Conservation (phyloP, 2,888 invertebrate genomes). For the Tolmerus cingulatus region DNA sequence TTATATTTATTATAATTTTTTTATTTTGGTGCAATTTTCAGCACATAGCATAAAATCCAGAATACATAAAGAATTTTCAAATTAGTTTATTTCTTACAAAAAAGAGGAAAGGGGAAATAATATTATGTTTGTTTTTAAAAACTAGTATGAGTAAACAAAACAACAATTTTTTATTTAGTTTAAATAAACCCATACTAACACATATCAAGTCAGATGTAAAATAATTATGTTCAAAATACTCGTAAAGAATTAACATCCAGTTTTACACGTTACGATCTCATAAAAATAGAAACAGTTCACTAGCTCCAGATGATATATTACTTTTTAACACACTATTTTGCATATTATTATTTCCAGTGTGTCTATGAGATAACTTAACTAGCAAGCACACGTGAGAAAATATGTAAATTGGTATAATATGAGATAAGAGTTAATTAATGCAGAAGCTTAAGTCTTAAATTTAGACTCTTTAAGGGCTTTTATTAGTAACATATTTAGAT, state of each 20-base stretch:
- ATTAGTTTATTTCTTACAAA: too few species aligned
- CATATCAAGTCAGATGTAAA: neutral
- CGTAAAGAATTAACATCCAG: neutral
- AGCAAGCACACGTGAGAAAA: neutral
- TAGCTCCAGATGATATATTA: neutral
- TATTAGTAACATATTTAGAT: neutral
- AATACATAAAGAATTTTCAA: too few species aligned
- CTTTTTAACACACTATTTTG: neutral
- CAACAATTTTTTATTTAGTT: neutral
- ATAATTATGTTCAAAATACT: neutral
- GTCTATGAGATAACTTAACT: neutral
- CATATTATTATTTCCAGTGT: neutral
- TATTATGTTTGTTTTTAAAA: neutral
- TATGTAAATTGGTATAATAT: neutral
- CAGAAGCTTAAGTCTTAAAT: neutral
- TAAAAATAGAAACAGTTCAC: neutral
- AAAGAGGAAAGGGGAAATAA: neutral
- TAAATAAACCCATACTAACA: neutral
- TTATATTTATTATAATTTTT: too few species aligned
- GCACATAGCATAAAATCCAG: too few species aligned
- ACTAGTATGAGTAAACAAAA: neutral
- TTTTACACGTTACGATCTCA: neutral
- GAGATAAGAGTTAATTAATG: neutral
- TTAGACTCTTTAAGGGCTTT: neutral
- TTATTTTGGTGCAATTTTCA: too few species aligned